These are phyloP conservation scores for Acanthurus tractus DNA, from an alignment of 2,797 vertebrate genomes.

Conservation along the genomic window DNA sequence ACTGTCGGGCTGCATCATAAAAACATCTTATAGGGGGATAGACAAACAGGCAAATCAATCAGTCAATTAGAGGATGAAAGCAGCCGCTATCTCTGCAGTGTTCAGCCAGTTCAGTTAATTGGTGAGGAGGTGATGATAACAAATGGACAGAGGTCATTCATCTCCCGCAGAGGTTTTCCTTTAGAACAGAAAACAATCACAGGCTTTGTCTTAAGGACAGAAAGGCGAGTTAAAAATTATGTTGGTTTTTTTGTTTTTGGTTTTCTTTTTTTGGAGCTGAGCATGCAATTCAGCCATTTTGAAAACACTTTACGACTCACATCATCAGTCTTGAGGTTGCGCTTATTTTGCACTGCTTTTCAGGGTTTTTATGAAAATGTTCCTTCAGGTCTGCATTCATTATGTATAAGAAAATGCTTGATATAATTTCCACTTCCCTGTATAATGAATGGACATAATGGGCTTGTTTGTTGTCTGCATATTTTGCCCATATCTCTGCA, in stretches of 20 bases:
- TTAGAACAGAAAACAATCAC: background rate
- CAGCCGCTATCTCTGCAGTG: constrained; percentile 48
- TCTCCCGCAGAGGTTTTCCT: constrained; percentile 43
- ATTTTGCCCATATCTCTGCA: constrained; percentile 52
- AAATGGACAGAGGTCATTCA: constrained; percentile 46
- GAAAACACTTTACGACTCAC: constrained; percentile 36
- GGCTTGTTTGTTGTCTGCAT: constrained; percentile 57
- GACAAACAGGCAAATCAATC: constrained; percentile 65
- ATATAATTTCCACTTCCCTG: constrained; percentile 45
- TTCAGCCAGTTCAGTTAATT: constrained; percentile 50
- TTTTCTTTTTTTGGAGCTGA: background rate
- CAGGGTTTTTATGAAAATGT: constrained; percentile 42
- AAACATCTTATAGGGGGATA: constrained; percentile 45
- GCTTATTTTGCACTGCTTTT: constrained; percentile 40
- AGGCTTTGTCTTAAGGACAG: constrained; percentile 19
- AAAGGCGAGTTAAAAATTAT: background rate
- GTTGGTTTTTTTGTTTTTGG: too few relatives aligned
- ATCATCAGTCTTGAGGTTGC: constrained; percentile 41
- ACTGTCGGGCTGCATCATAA: constrained; percentile 32
- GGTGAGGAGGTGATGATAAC: constrained; percentile 52
- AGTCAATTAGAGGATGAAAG: constrained; percentile 69
- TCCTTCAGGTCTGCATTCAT: constrained; percentile 61
- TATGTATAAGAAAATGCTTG: constrained; percentile 56
- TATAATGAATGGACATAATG: constrained; percentile 56
- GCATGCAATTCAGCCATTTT: constrained; percentile 38